Conservation (phyloP, 2,888 invertebrate species). For the Drosophila peninsularis region DNA sequence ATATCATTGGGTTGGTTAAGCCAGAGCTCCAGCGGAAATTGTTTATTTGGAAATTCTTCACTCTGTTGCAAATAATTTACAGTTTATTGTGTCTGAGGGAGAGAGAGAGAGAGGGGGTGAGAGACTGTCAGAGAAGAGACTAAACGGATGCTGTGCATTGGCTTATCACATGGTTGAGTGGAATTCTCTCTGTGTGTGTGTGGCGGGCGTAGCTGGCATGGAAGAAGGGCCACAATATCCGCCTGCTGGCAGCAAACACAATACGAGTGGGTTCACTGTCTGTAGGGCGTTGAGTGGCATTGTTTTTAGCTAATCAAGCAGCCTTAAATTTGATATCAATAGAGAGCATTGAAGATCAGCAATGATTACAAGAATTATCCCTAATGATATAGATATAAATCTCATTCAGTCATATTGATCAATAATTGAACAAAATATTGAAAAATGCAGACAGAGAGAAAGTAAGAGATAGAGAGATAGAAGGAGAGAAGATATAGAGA, state of each 20-base stretch:
- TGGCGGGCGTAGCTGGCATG: not conserved
- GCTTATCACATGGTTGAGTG: slow-evolving; percentile 43
- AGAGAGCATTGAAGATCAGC: not conserved
- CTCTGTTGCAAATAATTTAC: slow-evolving; percentile 55
- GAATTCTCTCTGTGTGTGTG: slow-evolving; percentile 7
- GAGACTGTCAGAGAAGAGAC: not conserved
- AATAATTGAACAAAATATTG: too few relatives aligned
- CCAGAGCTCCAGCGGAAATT: slow-evolving; percentile 53
- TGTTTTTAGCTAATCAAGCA: not conserved
- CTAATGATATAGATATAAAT: too few relatives aligned
- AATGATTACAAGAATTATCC: too few relatives aligned
- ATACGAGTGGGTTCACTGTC: not conserved
- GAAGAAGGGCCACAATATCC: slow-evolving; percentile 3
- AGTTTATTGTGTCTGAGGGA: slow-evolving; percentile 16
- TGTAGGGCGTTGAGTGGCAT: not conserved
- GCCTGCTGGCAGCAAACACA: slow-evolving; percentile 23
- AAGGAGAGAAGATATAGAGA: too few relatives aligned
- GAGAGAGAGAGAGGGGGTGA: not conserved
- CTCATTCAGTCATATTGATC: too few relatives aligned
- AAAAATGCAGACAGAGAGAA: too few relatives aligned
- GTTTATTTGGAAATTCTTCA: slow-evolving; percentile 59
- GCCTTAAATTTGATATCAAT: not conserved
- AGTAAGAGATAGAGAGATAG: too few relatives aligned
- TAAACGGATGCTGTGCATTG: slow-evolving; percentile 40
- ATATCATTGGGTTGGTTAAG: slow-evolving; percentile 34